Evolutionary conservation across 2,113 vertebrate genomes (phyloP).

Genomic region (Larimichthys crocea): DNA sequence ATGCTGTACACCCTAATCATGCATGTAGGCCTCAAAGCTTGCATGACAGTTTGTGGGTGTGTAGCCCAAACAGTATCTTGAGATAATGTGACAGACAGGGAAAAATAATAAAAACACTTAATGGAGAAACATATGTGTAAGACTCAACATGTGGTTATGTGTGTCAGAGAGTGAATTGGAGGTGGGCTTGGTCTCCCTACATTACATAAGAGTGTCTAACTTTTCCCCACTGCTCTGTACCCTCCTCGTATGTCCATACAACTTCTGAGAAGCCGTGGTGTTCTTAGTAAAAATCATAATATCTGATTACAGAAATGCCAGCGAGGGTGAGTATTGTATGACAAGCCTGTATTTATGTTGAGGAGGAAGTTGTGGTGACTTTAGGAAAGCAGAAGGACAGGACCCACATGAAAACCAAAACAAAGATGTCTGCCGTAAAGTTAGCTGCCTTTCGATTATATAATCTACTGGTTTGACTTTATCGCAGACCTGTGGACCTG

Average conservation of each 20-base stretch:
- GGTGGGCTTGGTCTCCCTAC: constrained; percentile 60
- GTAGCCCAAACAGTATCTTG: background rate
- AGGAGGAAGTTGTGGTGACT: constrained; percentile 74
- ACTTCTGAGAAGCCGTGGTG: constrained; percentile 22
- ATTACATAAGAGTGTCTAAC: constrained; percentile 64
- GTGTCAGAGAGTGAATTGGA: constrained; percentile 39
- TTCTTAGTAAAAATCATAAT: constrained; percentile 45
- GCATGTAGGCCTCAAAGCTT: background rate
- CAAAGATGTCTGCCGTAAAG: constrained; percentile 49
- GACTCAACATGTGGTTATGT: constrained; percentile 58
- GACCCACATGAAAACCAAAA: constrained; percentile 60
- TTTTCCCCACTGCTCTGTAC: constrained; percentile 37
- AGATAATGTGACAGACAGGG: background rate
- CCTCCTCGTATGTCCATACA: constrained; percentile 32
- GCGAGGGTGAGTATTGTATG: constrained; percentile 15
- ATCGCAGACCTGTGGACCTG: background rate
- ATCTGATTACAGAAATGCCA: constrained; percentile 38
- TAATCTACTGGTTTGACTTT: constrained; percentile 15
- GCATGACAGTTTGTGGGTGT: constrained; percentile 12
- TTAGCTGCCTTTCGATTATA: constrained; percentile 36
- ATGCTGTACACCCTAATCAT: background rate
- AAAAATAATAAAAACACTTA: background rate
- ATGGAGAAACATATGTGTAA: constrained; percentile 35
- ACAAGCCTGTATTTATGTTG: constrained; percentile 56
- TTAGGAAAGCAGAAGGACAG: constrained; percentile 72